Base-by-base conservation (phyloP, 53 echinoderm and acorn worm species). In the Patiria pectinifera region DNA sequence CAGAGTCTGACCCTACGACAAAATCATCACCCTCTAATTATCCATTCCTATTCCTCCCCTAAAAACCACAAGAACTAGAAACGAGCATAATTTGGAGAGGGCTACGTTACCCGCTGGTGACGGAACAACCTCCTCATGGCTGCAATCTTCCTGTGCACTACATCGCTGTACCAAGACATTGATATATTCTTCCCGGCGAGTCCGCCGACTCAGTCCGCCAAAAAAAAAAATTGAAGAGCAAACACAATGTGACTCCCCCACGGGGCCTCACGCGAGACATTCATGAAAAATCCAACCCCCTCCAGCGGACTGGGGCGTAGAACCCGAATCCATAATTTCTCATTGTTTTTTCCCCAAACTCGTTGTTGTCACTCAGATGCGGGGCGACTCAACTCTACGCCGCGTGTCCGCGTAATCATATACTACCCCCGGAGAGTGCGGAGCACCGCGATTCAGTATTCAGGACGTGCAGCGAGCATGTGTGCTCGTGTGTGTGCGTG, bases 81-180 rank as follows among this genome's bases (percentile, higher is more conserved):
- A 83, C 26, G 14, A 35, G 83, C 84, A 91, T 91, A 89, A 89
- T 82, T 91, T 83, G 48, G 59, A 16, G 47, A 63, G n/a, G 81
- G 53, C 59, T 88, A 88, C 88, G 59, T 86, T 92, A 92, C 92
- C 92, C 86, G 79, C 60, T 92, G 92, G 86, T 92, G 92, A 82
- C 86, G 92, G 49, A 92, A 92, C 81, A 92, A 44, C 62, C 92
- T 83, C 71, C 92, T 92, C 92, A 92, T 92, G 86, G 92, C 92
- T 45, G 92, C 79, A 45, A 92, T 86, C 82, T 92, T 92, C 69
- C 92, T 76, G 76, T 92, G 92, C 48, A 92, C 92, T 80, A 86
- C 82, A 22, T 86, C 87, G 69, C 92, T 90, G 81, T 90, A 90
- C 90, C 90, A 90, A 90, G 90, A 90, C 90, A 90, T 90, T 62